These are phyloP conservation scores for Pituophis catenifer DNA, from an alignment of 2,113 vertebrate species.

Conservation along the genomic window DNA sequence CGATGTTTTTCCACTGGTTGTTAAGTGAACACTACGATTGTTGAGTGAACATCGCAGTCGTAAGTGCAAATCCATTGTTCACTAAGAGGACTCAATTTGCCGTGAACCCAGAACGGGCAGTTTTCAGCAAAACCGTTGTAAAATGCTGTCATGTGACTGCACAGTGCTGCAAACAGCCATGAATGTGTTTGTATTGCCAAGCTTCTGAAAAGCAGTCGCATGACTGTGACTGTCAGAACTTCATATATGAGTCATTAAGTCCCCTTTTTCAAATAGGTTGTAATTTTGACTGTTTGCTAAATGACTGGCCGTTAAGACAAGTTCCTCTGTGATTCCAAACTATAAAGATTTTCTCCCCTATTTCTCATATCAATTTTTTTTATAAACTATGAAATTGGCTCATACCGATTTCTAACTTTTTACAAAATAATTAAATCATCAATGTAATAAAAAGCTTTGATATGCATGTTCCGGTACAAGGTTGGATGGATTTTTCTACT, in stretches of 20 bases:
- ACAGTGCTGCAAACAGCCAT: neutral
- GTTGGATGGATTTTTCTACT: neutral
- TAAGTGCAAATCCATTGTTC: neutral
- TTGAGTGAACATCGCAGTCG: neutral
- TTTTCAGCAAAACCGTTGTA: neutral
- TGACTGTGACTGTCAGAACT: neutral
- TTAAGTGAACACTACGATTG: neutral
- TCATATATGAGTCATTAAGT: neutral
- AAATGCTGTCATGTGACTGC: neutral
- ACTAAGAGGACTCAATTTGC: neutral
- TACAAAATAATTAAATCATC: neutral
- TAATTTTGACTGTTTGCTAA: neutral
- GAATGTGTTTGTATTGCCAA: neutral
- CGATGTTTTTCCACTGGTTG: neutral
- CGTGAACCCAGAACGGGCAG: neutral
- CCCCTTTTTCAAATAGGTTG: neutral
- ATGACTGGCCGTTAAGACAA: neutral
- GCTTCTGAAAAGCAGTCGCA: neutral
- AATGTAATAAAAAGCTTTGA: neutral
- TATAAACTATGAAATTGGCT: neutral
- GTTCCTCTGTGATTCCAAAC: neutral
- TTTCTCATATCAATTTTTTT: neutral
- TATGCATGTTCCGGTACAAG: neutral
- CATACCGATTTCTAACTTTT: neutral
- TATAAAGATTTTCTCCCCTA: neutral